Percentiles rank a stretch among this genome's conserved stretches.
Conservation (phyloP, 2,797 vertebrate genomes). For the Cuniculus paca region DNA sequence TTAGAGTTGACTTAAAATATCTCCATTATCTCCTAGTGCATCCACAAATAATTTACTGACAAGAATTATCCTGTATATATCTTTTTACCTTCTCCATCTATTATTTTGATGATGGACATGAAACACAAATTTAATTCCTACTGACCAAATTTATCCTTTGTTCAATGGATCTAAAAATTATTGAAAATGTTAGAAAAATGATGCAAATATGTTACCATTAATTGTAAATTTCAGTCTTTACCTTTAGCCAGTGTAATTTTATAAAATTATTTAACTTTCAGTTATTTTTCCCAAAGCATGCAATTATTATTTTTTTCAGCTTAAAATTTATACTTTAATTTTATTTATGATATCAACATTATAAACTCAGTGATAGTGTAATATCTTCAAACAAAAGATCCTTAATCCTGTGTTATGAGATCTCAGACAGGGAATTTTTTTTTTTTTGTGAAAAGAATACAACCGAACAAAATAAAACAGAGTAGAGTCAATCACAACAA, state of each 20-base stretch:
- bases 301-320: too few species aligned
- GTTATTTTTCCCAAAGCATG: background rate
- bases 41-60: background rate
- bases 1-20: slow-evolving; percentile 40
- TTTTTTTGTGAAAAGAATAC: too few species aligned
- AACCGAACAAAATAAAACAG: too few species aligned
- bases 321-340: slow-evolving; percentile 55
- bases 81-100: background rate
- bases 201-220: background rate
- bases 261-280: background rate
- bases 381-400: background rate
- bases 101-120: background rate
- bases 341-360: background rate
- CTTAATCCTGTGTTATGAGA: background rate
- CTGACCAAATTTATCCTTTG: background rate
- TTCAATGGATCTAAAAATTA: slow-evolving; percentile 26
- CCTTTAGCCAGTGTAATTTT: slow-evolving; percentile 2
- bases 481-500: too few species aligned
- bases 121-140: slow-evolving; percentile 44
- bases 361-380: background rate
- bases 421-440: background rate
- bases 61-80: background rate
- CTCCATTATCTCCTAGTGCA: background rate
- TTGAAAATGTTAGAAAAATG: slow-evolving; percentile 5
- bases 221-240: background rate